These are phyloP conservation scores for Sylvietta virens DNA, from an alignment of 2,113 vertebrate species.

Conservation along the genomic window DNA sequence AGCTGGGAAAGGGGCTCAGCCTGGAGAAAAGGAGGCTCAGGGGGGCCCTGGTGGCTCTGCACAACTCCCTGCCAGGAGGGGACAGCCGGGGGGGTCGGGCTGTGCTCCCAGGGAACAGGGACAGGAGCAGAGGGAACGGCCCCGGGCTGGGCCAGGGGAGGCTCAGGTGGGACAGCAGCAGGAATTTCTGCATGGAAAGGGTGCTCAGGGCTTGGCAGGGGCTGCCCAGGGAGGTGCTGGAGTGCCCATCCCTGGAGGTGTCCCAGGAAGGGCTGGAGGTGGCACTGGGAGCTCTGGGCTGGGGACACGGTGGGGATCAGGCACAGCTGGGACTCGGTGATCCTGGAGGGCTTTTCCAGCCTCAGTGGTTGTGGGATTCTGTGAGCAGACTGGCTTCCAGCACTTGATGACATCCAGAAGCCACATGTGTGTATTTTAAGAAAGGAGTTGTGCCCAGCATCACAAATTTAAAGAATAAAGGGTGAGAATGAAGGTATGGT, in stretches of 20 bases:
- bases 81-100: neutral
- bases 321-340: rapidly evolving
- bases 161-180: neutral
- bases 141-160: neutral
- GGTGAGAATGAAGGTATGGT: neutral
- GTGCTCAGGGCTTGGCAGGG: neutral
- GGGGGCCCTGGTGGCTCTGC: neutral
- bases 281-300: neutral
- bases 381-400: neutral
- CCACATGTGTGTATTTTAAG: neutral
- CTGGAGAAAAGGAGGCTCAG: neutral
- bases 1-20: neutral
- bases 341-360: rapidly evolving
- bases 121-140: neutral
- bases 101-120: neutral
- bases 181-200: neutral
- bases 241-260: neutral
- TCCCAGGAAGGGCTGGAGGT: rapidly evolving
- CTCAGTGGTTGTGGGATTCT: neutral
- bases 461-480: neutral
- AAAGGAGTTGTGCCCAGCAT: neutral
- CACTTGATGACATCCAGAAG: neutral
- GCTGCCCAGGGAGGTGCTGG: neutral
- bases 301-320: rapidly evolving
- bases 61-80: neutral